Evolutionary conservation across 2,113 vertebrate genomes (phyloP).

Genomic region (Garra rufa): DNA sequence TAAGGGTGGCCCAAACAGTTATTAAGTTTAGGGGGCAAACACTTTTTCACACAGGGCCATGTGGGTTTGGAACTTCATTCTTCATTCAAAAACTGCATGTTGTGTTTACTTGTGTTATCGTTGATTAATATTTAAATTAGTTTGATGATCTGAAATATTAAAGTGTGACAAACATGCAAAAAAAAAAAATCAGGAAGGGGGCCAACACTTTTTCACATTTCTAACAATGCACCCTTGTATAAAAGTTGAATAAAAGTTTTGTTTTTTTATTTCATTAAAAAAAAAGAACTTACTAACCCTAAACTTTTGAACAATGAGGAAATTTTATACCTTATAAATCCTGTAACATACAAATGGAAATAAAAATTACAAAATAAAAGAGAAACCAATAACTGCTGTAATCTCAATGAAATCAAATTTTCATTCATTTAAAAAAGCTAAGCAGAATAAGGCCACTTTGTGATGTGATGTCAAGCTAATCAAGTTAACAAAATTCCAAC

Average conservation of each 20-base stretch:
- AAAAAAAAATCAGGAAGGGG: no score
- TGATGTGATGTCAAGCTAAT: not conserved
- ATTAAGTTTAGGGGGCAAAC: no score
- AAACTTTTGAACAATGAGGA: not conserved
- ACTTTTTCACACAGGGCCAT: no score
- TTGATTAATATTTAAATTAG: no score
- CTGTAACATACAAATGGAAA: not conserved
- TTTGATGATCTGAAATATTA: no score
- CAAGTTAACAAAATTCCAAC: not conserved
- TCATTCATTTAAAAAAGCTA: not conserved
- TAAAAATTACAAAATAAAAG: not conserved
- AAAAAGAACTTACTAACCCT: not conserved
- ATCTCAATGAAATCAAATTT: not conserved
- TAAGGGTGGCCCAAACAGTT: no score
- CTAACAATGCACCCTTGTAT: not conserved
- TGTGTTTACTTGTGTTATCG: no score
- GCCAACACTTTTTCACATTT: no score
- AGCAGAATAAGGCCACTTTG: constrained; percentile 5
- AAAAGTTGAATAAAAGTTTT: not conserved
- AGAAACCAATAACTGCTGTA: not conserved
- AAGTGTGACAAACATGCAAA: no score
- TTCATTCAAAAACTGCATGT: no score
- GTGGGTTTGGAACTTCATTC: no score
- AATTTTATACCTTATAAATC: not conserved
- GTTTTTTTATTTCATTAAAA: no score